Base-by-base conservation (phyloP, 2,113 vertebrate genomes). In the Pachypanchax playfairii region DNA sequence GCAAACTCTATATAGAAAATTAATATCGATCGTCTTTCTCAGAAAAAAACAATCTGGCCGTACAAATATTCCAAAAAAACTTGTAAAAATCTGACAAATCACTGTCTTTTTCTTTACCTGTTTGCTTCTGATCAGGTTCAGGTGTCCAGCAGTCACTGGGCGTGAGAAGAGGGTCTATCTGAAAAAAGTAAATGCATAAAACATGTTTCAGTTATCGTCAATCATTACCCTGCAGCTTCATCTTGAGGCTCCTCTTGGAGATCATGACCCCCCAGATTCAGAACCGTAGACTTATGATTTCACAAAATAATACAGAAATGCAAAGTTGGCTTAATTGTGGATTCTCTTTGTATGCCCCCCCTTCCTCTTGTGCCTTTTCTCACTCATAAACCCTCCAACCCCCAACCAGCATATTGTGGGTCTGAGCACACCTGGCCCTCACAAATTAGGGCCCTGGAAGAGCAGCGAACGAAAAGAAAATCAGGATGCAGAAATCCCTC, bases 401-500 rank as follows among this genome's bases (percentile, higher is more conserved):
- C 5, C 36, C 21, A 38, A 31, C 14, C 12, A 3, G 29, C 31
- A 24, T 12, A 11, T 25, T 21, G 26, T 71, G 75, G 85, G 82
- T 78, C 82, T 33, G 47, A 51, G 80, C 89, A 91, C 90, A 92
- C 91, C 90, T 92, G 90, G 90, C 80, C 85, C 83, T 86, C 65
- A 49, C 86, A 91, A 91, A 93, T 93, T 84, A 91, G 90, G 79
- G 80, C 82, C 85, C 79, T 65, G 77, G 65, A 77, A 85, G 79
- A 84, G 50, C 77, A 58, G 60, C 41, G 4, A 84, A 82, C 55
- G 54, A 61, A 74, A 75, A 80, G 84, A 75, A 83, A 79, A 83
- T 75, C 56, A 62, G 73, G 81, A 76, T 74, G 70, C 61, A 17
- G 43, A 63, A 82, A 65, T 60, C 12, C 29, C 61, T 70, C 61